Base-by-base conservation (phyloP, 2,797 vertebrate species). In the Lindbergichthys nudifrons region DNA sequence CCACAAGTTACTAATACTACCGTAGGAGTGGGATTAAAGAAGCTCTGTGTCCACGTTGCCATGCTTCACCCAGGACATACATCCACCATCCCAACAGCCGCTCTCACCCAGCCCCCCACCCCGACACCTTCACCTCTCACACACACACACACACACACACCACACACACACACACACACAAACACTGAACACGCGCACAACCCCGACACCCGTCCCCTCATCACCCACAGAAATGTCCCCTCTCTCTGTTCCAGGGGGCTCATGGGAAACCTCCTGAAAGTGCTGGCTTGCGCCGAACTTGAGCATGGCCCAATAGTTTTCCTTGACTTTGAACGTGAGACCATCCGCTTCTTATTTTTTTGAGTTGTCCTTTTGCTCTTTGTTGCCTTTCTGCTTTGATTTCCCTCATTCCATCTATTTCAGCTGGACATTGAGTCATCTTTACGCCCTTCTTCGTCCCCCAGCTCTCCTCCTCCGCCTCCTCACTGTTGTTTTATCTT, bases 261-360 rank as follows among this genome's bases (percentile, higher is more conserved):
- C 95, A 97, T 97, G 97, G 97, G 97, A 95, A 97, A 97, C 94
- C 96, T 97, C 96, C 96, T 97, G 95, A 97, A 97, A 96, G 96
- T 97, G 95, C 96, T 97, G 96, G 95, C 96, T 96, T 97, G 96
- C 95, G 93, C 95, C 94, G 96, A 97, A 89, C 96, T 97, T 96
- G 97, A 97, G 95, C 97, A 97, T 96, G 96, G 97, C 95, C 96
- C 95, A 95, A 97, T 96, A 96, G 95, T 98, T 97, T 97, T 96
- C 97, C 97, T 98, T 97, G 97, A 97, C 97, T 97, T 97, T 97
- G 96, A 97, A 97, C 95, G 96, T 98, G 97, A 98, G 97, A 96
- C 87, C 92, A 92, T 94, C 89, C 88, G 91, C 91, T 93, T 92
- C 74, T 87, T 92, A 87, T 90, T 84, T 92, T 85, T 88, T 92